A percentile compares a stretch with the other conserved stretches of the same genome.
Evolutionary conservation across 2,797 vertebrate genomes (phyloP).

Genomic region (Lacerta agilis): DNA sequence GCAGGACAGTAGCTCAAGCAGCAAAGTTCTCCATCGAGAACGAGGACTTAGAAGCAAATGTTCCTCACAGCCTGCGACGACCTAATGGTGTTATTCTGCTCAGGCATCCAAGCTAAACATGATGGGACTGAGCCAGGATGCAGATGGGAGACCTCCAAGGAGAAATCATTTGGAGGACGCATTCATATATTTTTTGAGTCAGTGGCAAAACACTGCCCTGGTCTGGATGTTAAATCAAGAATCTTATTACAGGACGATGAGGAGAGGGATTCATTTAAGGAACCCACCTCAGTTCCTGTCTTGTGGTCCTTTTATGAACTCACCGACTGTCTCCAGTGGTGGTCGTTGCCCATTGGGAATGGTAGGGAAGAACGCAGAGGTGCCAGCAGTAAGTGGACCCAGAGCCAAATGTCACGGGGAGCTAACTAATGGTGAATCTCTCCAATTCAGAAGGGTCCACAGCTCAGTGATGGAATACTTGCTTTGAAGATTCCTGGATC

Average conservation of each 20-base stretch:
- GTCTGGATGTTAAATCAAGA: no score
- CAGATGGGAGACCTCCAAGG: conserved; percentile 34
- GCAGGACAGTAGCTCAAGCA: conserved; percentile 51
- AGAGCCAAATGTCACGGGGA: no score
- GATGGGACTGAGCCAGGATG: neutral
- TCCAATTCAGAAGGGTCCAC: no score
- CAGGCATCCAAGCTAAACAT: conserved; percentile 27
- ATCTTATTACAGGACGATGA: neutral
- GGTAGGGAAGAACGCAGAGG: neutral
- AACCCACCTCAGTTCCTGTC: neutral
- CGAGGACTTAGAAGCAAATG: conserved; percentile 28
- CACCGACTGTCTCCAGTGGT: neutral
- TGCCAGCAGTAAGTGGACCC: neutral
- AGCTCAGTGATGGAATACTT: neutral
- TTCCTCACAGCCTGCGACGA: neutral
- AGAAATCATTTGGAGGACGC: neutral
- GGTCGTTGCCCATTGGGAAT: neutral
- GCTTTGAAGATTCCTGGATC: no score
- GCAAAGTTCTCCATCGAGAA: conserved; percentile 47
- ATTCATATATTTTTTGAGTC: neutral
- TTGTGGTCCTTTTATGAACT: neutral
- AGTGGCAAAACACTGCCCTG: neutral
- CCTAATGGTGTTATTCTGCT: conserved; percentile 1
- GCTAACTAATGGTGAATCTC: no score
- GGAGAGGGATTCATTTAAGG: neutral